phyloP scores from a whole-genome alignment of 2,113 vertebrate species.

The Rafetus swinhoei region DNA sequence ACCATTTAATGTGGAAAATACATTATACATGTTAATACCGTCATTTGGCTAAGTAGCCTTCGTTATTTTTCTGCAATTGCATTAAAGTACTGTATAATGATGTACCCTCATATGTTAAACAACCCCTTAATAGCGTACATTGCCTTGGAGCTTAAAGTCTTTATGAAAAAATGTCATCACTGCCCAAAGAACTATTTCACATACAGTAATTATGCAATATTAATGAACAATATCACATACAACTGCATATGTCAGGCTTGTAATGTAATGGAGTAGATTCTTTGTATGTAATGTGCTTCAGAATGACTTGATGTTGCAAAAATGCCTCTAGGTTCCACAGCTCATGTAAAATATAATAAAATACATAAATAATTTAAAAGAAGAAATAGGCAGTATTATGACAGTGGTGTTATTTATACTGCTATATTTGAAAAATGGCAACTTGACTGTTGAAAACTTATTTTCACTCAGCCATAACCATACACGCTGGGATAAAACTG shows the following conservation, averaged over 20 bases:
- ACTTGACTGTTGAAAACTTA: slow-evolving; percentile 40
- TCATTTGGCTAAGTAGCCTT: slow-evolving; percentile 65
- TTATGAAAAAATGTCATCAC: slow-evolving; percentile 53
- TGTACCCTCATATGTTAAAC: slow-evolving; percentile 64
- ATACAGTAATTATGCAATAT: slow-evolving; percentile 76
- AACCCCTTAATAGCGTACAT: slow-evolving; percentile 71
- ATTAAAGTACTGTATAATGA: slow-evolving; percentile 64
- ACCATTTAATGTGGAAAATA: slow-evolving; percentile 65
- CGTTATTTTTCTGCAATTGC: slow-evolving; percentile 52
- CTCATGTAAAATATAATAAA: slow-evolving; percentile 77
- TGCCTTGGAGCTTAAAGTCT: slow-evolving; percentile 59
- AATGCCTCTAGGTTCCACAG: slow-evolving; percentile 64
- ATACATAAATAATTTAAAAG: slow-evolving; percentile 78
- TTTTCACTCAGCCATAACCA: not conserved
- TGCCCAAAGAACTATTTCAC: slow-evolving; percentile 71
- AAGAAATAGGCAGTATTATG: slow-evolving; percentile 74
- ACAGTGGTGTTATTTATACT: slow-evolving; percentile 34
- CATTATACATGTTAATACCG: slow-evolving; percentile 69
- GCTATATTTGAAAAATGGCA: slow-evolving; percentile 48
- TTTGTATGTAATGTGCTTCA: slow-evolving; percentile 69
- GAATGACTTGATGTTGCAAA: slow-evolving; percentile 71
- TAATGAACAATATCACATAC: slow-evolving; percentile 67
- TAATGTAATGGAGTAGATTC: slow-evolving; percentile 48
- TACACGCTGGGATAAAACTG: not conserved
- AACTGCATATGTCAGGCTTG: slow-evolving; percentile 54